These are phyloP conservation scores for Hololepta plana DNA, from an alignment of 2,888 invertebrate genomes.

Conservation along the genomic window DNA sequence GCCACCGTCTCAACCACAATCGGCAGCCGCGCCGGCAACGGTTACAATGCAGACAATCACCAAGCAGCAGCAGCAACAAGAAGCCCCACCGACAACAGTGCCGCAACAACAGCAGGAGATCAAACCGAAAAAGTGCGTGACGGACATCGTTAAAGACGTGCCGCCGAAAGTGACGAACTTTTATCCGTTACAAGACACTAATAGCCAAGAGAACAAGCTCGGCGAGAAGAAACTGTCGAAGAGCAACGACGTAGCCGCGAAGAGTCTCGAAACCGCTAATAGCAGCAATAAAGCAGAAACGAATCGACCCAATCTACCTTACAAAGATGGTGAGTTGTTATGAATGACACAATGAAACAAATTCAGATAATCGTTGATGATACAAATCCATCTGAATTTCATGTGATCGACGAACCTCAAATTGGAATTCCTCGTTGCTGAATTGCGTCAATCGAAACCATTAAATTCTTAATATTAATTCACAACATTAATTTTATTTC, in stretches of 20 bases:
- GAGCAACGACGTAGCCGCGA: slow-evolving; percentile 21
- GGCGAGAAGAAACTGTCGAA: slow-evolving; percentile 7
- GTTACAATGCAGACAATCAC: slow-evolving; percentile 8
- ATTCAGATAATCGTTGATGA: slow-evolving; percentile 6
- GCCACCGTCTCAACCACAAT: too few species aligned
- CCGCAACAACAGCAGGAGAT: too few species aligned
- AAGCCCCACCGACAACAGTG: too few species aligned
- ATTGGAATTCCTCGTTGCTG: slow-evolving; percentile 13
- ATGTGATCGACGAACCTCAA: slow-evolving; percentile 7
- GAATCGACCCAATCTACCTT: slow-evolving; percentile 17
- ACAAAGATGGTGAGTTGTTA: slow-evolving; percentile 21
- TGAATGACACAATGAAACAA: not conserved
- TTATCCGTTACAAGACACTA: slow-evolving; percentile 4
- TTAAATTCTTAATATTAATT: slow-evolving; percentile 1
- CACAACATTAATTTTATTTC: slow-evolving; percentile 5
- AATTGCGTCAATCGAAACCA: too few species aligned
- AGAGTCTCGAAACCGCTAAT: slow-evolving; percentile 14
- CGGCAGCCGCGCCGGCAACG: too few species aligned
- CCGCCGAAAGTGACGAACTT: slow-evolving; percentile 15
- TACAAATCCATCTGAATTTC: slow-evolving; percentile 3
- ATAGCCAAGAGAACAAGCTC: not conserved
- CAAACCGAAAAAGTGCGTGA: slow-evolving; percentile 13
- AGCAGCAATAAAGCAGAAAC: slow-evolving; percentile 11
- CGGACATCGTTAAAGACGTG: slow-evolving; percentile 22
- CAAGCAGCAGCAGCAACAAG: too few species aligned